Base-by-base conservation (phyloP, 1,140 invertebrate species). In the Drosophila nannoptera region DNA sequence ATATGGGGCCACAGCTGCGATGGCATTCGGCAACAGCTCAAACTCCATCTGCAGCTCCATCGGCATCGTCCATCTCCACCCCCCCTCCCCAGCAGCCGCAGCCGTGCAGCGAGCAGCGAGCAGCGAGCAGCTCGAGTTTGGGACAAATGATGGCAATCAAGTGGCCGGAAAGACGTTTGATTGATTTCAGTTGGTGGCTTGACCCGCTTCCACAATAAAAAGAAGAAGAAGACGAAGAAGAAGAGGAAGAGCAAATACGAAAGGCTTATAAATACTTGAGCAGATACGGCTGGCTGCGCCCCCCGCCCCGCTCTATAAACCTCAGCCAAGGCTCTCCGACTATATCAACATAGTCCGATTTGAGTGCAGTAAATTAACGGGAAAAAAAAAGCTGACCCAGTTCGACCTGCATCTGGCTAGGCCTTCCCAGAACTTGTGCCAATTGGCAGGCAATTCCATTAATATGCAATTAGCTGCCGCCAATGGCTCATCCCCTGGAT, bases 361-460 rank as follows among this genome's bases (percentile, higher is more conserved):
- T 5, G 4, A 40, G 4, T 40, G 4, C 38, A 40, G 12, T 11
- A 11, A 40, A 40, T 11, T 40, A 40, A 40, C 9, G 2, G 0
- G 2, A 40, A 40, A 7, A n/a, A 11, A 14, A 43, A 48, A 61
- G 33, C 22, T 40, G 53, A 56, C 52, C 67, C 31, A 63, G 55
- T 69, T 64, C 8, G 16, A 22, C 9, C 9, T 53, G 31, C 67
- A 69, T 64, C 61, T 64, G 61, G 32, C 29, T 49, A 46, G 12
- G 33, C 4, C 55, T 71, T 71, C 69, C 56, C 29, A 55, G 69
- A 71, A 71, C 56, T 43, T 36, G 69, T 49, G 36, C 52, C 67
- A 69, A 64, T 58, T 68, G 33, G 35, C 8, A n/a, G 36, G 66
- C 66, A 69, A 69, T 69, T 66, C 50, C 31, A 61, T 71, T 55